A percentile compares a stretch with the other conserved stretches of the same genome.
phyloP scores from a whole-genome alignment of 2,888 invertebrate species.

The Bombylius discolor region DNA sequence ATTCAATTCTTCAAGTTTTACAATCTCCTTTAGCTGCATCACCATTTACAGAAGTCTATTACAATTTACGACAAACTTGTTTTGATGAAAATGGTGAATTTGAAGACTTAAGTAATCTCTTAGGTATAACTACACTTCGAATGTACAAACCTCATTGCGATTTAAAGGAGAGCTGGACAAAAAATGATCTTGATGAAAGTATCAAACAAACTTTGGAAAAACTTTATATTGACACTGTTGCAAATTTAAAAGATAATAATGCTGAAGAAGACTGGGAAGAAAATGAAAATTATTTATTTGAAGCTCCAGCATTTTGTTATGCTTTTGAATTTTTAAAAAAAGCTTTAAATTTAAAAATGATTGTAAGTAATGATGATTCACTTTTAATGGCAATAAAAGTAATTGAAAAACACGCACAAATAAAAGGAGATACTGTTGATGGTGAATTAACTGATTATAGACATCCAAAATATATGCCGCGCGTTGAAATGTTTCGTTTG shows the following conservation, averaged over 20 bases:
- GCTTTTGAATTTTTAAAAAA: slow-evolving; percentile 63
- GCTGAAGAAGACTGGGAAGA: background rate
- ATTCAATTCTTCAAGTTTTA: slow-evolving; percentile 38
- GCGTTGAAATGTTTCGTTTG: slow-evolving; percentile 66
- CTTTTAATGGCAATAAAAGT: slow-evolving; percentile 50
- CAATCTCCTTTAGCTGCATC: slow-evolving; percentile 69
- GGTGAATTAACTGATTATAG: slow-evolving; percentile 41
- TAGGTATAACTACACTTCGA: slow-evolving; percentile 60
- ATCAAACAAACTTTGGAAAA: slow-evolving; percentile 48
- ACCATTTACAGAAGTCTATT: slow-evolving; percentile 46
- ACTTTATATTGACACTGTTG: slow-evolving; percentile 39
- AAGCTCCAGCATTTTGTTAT: slow-evolving; percentile 68
- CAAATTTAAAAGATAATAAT: slow-evolving; percentile 24
- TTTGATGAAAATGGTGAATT: slow-evolving; percentile 21
- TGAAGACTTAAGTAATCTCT: slow-evolving; percentile 40
- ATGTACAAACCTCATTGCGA: slow-evolving; percentile 69
- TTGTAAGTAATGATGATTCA: slow-evolving; percentile 42
- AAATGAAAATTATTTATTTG: slow-evolving; percentile 21
- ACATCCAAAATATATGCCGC: slow-evolving; percentile 67
- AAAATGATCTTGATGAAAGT: slow-evolving; percentile 49
- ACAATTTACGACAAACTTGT: slow-evolving; percentile 46
- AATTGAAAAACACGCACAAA: slow-evolving; percentile 58
- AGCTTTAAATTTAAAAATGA: slow-evolving; percentile 39
- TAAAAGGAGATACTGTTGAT: slow-evolving; percentile 37
- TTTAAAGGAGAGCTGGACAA: slow-evolving; percentile 63